phyloP scores from a whole-genome alignment of 2,797 vertebrate species.

The Peromyscus aztecus region DNA sequence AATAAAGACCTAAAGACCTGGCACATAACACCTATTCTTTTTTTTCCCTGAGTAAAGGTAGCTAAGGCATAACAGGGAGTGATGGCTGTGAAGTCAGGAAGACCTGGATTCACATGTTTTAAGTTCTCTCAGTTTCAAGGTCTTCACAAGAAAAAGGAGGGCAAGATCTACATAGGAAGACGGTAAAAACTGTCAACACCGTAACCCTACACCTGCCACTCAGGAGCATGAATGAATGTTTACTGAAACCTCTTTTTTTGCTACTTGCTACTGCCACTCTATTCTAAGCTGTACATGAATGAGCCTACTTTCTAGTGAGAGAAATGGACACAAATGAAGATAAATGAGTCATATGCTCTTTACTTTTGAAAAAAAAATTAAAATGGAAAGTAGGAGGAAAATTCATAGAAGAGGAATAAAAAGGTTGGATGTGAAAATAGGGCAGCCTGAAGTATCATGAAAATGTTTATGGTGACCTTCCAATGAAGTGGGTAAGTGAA shows the following conservation, averaged over 20 bases:
- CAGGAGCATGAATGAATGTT: not conserved
- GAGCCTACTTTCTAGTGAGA: not conserved
- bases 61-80: constrained; percentile 41
- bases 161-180: not conserved
- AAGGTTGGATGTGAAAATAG: not conserved
- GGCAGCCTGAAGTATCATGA: not conserved
- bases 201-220: not conserved
- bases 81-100: constrained; percentile 54
- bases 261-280: not conserved
- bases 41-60: constrained; percentile 55
- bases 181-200: not conserved
- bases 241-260: not conserved
- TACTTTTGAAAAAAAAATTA: not conserved
- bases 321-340: not conserved
- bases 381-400: not conserved
- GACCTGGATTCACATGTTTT: constrained; percentile 40
- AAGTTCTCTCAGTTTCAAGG: not conserved
- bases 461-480: not conserved
- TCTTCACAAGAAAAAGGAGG: not conserved
- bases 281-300: not conserved
- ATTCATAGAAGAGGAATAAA: not conserved
- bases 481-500: not conserved
- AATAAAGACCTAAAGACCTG: constrained; percentile 51
- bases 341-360: not conserved
- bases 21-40: constrained; percentile 31